A percentile compares a stretch with the other conserved stretches of the same genome.
These are phyloP conservation scores for Benitochromis conjunctus DNA, from an alignment of 2,113 vertebrate genomes.

Conservation along the genomic window DNA sequence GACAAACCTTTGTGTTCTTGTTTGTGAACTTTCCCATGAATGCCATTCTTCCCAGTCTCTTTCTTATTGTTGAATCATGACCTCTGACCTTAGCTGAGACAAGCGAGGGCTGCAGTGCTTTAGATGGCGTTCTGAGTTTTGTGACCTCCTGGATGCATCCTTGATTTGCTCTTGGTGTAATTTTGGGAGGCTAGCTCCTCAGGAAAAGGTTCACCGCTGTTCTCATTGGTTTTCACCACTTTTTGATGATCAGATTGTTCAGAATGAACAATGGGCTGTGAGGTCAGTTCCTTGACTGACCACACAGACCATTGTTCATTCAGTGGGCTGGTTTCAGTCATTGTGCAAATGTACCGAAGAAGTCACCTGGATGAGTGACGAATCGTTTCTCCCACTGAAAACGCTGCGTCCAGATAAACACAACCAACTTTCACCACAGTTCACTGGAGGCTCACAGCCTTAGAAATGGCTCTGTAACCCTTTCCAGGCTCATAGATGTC, in stretches of 20 bases:
- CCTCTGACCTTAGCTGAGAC: neutral
- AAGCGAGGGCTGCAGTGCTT: neutral
- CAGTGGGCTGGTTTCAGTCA: neutral
- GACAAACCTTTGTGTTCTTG: neutral
- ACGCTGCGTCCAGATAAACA: neutral
- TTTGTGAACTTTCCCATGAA: neutral
- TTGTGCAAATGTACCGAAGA: neutral
- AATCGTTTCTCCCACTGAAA: neutral
- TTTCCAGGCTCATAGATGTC: neutral
- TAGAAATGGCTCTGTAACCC: neutral
- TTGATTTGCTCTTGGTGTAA: fast-evolving
- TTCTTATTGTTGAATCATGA: fast-evolving
- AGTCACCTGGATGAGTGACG: neutral
- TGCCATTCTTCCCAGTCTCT: neutral
- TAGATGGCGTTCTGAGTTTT: neutral
- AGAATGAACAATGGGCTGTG: neutral
- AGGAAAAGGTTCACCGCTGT: fast-evolving
- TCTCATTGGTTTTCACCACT: neutral
- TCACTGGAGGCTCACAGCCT: neutral
- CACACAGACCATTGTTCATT: fast-evolving
- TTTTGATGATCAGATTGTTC: neutral
- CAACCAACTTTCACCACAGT: fast-evolving
- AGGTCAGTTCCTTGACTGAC: neutral
- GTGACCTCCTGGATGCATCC: neutral
- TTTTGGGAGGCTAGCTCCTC: neutral